Conservation (phyloP, 2,113 vertebrate species). For the Variabilichromis moorii region DNA sequence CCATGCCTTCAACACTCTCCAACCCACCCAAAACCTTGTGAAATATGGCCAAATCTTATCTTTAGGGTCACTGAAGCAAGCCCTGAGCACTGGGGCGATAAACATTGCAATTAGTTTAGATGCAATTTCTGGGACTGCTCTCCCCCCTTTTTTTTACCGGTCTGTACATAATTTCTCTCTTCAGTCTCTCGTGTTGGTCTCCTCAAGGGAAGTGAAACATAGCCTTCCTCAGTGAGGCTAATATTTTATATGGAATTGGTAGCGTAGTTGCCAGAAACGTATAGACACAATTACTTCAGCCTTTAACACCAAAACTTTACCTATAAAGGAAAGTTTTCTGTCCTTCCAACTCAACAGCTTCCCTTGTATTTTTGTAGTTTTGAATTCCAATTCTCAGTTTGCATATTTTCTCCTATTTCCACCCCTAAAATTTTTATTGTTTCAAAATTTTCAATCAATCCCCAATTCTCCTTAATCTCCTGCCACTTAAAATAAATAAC, state of each 20-base stretch:
- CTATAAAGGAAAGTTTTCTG: neutral
- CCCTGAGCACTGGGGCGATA: neutral
- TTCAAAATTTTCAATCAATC: neutral
- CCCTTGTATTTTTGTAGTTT: neutral
- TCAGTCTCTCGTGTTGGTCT: neutral
- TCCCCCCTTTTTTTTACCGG: neutral
- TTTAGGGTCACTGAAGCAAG: neutral
- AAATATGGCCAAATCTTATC: neutral
- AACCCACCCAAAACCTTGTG: neutral
- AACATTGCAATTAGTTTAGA: neutral
- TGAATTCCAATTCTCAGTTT: neutral
- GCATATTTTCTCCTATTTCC: neutral
- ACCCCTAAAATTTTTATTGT: accelerated
- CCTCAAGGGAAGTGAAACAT: neutral
- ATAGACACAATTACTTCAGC: accelerated
- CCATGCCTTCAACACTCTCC: neutral
- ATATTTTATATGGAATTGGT: neutral
- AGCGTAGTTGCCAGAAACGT: accelerated
- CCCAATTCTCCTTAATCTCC: neutral
- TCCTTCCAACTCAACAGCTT: neutral
- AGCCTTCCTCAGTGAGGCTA: neutral
- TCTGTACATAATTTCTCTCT: neutral
- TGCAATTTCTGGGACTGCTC: neutral
- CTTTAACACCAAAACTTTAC: neutral
- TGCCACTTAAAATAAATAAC: neutral